phyloP scores from a whole-genome alignment of 1,140 invertebrate species.

The Kradibia gibbosae region DNA sequence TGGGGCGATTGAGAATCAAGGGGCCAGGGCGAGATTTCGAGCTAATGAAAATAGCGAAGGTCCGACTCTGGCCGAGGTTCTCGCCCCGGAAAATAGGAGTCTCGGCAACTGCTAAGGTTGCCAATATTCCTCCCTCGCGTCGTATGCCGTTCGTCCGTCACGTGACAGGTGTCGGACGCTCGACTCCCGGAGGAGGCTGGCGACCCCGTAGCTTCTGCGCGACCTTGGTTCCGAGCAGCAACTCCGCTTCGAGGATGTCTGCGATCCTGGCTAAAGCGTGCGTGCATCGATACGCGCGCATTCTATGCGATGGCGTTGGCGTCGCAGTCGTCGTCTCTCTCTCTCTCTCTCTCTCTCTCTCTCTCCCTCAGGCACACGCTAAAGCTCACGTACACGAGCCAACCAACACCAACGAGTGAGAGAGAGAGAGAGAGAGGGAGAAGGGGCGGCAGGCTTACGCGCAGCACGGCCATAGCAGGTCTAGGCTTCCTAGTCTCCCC shows the following conservation, averaged over 20 bases:
- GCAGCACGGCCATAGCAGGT: no score
- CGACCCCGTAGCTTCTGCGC: not conserved
- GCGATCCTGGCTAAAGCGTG: not conserved
- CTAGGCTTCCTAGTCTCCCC: no score
- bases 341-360: not conserved
- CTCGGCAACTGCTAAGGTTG: constrained; percentile 26
- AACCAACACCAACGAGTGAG: no score
- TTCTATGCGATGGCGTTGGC: no score
- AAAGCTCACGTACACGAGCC: no score
- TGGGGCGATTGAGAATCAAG: not conserved
- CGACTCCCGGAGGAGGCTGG: not conserved
- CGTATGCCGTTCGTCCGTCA: no score
- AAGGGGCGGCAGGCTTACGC: no score
- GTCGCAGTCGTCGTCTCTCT: not conserved
- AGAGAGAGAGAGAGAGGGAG: no score
- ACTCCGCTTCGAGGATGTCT: not conserved
- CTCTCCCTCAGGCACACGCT: no score
- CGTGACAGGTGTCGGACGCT: not conserved
- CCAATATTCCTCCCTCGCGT: not conserved
- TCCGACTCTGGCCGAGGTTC: constrained; percentile 24
- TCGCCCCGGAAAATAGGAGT: constrained; percentile 39
- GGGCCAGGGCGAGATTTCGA: not conserved
- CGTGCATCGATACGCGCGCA: not conserved
- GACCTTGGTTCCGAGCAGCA: not conserved
- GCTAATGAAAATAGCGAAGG: constrained; percentile 52